A percentile compares a stretch with the other conserved stretches of the same genome.
These are phyloP conservation scores for Promerops cafer DNA, from an alignment of 2,113 vertebrate species.

Conservation along the genomic window DNA sequence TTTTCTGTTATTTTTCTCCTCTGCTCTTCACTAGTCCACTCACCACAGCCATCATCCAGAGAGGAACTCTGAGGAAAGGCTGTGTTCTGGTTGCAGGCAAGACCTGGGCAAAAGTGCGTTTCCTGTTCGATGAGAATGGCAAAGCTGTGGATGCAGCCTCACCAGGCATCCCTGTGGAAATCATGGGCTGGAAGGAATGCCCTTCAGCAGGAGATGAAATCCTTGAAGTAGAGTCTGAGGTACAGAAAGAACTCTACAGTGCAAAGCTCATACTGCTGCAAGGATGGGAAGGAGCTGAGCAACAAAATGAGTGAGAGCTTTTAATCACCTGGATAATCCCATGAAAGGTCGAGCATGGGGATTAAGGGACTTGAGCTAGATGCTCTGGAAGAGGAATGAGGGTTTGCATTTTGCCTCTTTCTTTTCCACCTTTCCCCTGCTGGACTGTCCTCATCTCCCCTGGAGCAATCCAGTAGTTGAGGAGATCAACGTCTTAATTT, in stretches of 20 bases:
- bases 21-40: slow-evolving; percentile 69
- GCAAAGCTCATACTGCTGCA: neutral
- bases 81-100: slow-evolving; percentile 86
- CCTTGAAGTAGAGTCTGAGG: slow-evolving; percentile 95
- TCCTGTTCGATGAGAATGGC: slow-evolving; percentile 88
- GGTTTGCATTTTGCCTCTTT: neutral
- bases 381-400: neutral
- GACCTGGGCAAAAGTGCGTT: slow-evolving; percentile 91
- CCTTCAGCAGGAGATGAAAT: slow-evolving; percentile 90
- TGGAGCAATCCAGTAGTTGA: neutral
- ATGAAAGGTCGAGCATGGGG: rapidly evolving
- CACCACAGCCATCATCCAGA: slow-evolving; percentile 87
- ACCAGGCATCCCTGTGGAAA: slow-evolving; percentile 84
- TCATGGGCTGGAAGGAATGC: slow-evolving; percentile 90
- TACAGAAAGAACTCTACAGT: slow-evolving; percentile 34
- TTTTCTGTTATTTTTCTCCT: neutral
- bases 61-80: slow-evolving; percentile 84
- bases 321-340: neutral
- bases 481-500: neutral
- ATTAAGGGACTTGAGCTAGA: neutral
- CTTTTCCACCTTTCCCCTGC: neutral
- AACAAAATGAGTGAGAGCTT: neutral
- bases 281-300: neutral
- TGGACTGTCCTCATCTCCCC: neutral
- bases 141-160: slow-evolving; percentile 67